phyloP scores from a whole-genome alignment of 2,888 invertebrate species.

The Ptychoptera contaminata region DNA sequence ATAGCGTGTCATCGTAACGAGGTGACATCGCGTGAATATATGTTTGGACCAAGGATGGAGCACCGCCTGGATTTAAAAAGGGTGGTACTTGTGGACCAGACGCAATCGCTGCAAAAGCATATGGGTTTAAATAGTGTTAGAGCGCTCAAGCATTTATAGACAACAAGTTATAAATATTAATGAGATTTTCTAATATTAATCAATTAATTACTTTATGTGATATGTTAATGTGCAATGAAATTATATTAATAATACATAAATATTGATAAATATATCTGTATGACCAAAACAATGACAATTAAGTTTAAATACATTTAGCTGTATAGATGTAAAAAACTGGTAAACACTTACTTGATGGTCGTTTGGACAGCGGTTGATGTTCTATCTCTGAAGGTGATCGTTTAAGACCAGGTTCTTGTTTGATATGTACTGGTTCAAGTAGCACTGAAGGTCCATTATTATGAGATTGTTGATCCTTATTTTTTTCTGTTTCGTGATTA shows the following conservation, averaged over 20 bases:
- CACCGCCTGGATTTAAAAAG: background rate
- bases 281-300: background rate
- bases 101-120: background rate
- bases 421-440: background rate
- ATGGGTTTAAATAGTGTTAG: background rate
- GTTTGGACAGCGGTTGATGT: slow-evolving; percentile 62
- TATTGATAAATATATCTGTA: background rate
- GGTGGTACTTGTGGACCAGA: background rate
- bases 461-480: background rate
- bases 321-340: too few relatives aligned
- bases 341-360: slow-evolving; percentile 57
- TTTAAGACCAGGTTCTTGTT: slow-evolving; percentile 34
- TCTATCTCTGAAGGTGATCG: slow-evolving; percentile 49
- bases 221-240: background rate
- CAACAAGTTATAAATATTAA: background rate
- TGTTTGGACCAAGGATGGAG: background rate
- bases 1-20: too few relatives aligned
- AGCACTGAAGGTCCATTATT: background rate
- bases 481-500: background rate
- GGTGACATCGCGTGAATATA: background rate
- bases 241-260: background rate
- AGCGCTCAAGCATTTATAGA: background rate
- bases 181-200: too few relatives aligned
- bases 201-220: too few relatives aligned
- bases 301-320: background rate